A percentile compares a stretch with the other conserved stretches of the same genome.
Evolutionary conservation across 2,888 invertebrate genomes (phyloP).

Genomic region (Dasysyrphus tricinctus): DNA sequence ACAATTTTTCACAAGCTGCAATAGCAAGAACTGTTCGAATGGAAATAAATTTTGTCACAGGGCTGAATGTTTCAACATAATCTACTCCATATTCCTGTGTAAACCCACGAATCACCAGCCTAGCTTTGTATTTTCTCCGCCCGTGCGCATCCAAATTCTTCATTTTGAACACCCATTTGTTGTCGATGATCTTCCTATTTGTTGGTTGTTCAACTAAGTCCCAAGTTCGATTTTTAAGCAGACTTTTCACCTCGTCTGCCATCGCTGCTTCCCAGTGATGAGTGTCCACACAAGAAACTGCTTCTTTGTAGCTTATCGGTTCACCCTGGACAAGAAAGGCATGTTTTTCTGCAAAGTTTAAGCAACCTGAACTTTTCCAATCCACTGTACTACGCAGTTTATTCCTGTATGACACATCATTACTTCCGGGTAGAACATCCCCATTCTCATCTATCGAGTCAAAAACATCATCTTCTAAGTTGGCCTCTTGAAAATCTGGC

Average conservation of each 20-base stretch:
- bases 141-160: conserved; percentile 69
- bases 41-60: conserved; percentile 77
- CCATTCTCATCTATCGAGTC: background rate
- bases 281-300: conserved; percentile 56
- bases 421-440: background rate
- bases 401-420: conserved; percentile 6
- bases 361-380: background rate
- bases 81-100: conserved; percentile 77
- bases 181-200: conserved; percentile 73
- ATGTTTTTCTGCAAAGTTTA: conserved; percentile 30
- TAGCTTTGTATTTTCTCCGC: conserved; percentile 77
- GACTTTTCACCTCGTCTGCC: conserved; percentile 65
- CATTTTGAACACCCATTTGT: conserved; percentile 77
- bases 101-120: conserved; percentile 78
- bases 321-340: conserved; percentile 55
- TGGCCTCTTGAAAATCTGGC: background rate
- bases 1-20: conserved; percentile 48
- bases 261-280: conserved; percentile 74
- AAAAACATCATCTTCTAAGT: conserved; percentile 6
- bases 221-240: conserved; percentile 72
- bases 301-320: conserved; percentile 68
- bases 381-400: conserved; percentile 9
- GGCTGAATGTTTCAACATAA: conserved; percentile 79
- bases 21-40: conserved; percentile 75
- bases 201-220: conserved; percentile 57